Evolutionary conservation across 2,888 invertebrate genomes (phyloP).

Genomic region (Pinctada fucata): DNA sequence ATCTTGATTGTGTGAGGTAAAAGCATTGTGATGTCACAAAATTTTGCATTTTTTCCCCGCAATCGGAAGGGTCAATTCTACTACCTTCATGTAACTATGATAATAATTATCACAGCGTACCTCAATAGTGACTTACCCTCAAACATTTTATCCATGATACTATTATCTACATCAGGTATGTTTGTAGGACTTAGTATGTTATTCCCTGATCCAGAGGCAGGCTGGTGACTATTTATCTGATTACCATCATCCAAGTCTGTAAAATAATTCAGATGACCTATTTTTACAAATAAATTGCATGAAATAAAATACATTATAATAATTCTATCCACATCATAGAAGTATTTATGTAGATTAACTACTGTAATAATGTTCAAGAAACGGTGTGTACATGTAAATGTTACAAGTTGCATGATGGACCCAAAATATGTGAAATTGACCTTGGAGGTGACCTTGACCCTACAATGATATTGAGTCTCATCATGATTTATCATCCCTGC

Average conservation of each 20-base stretch:
- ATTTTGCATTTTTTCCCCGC: too few species aligned
- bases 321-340: neutral
- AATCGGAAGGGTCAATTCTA: too few species aligned
- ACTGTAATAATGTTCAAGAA: too few species aligned
- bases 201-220: neutral
- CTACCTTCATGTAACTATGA: too few species aligned
- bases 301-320: neutral
- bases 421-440: too few species aligned
- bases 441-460: conserved; percentile 1
- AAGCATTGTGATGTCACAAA: too few species aligned
- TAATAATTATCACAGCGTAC: too few species aligned
- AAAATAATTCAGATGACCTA: neutral
- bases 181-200: conserved; percentile 45
- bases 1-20: too few species aligned
- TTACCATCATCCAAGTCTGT: conserved; percentile 10
- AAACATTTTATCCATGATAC: neutral
- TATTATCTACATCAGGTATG: conserved; percentile 19
- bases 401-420: too few species aligned
- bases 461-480: too few species aligned
- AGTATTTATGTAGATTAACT: neutral
- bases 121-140: conserved; percentile 66
- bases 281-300: neutral
- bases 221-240: conserved; percentile 6
- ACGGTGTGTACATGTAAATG: too few species aligned
- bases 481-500: too few species aligned